phyloP scores from a whole-genome alignment of 2,113 vertebrate genomes.

The Nothoprocta pentlandii region DNA sequence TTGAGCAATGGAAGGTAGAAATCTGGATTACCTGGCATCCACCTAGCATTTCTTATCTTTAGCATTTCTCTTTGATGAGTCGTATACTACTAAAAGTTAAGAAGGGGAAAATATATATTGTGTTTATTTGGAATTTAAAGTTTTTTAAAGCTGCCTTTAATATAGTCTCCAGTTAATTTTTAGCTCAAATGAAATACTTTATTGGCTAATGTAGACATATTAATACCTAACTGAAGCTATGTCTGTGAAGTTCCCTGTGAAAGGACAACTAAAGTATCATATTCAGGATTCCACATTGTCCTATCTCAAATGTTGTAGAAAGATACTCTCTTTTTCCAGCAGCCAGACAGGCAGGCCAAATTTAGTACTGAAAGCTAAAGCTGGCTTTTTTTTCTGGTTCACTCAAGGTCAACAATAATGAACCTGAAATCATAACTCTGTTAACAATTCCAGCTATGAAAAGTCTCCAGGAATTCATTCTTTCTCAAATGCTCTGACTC shows the following conservation, averaged over 20 bases:
- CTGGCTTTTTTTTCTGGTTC: not conserved
- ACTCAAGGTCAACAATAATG: not conserved
- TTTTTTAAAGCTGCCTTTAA: not conserved
- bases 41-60: not conserved
- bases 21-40: not conserved
- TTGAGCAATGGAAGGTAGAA: not conserved
- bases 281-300: not conserved
- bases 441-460: not conserved
- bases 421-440: not conserved
- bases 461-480: not conserved
- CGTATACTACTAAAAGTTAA: not conserved
- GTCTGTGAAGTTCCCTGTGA: not conserved
- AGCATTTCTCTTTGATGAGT: not conserved
- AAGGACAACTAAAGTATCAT: not conserved
- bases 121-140: not conserved
- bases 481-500: not conserved
- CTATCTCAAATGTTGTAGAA: not conserved
- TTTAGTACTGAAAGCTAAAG: not conserved
- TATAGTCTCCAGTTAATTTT: not conserved
- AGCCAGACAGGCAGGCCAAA: not conserved
- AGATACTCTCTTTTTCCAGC: not conserved
- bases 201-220: not conserved
- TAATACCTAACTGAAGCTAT: not conserved
- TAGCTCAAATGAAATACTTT: conserved; percentile 3
- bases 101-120: not conserved